phyloP scores from a whole-genome alignment of 2,888 invertebrate genomes.

The Amphipyra berbera region DNA sequence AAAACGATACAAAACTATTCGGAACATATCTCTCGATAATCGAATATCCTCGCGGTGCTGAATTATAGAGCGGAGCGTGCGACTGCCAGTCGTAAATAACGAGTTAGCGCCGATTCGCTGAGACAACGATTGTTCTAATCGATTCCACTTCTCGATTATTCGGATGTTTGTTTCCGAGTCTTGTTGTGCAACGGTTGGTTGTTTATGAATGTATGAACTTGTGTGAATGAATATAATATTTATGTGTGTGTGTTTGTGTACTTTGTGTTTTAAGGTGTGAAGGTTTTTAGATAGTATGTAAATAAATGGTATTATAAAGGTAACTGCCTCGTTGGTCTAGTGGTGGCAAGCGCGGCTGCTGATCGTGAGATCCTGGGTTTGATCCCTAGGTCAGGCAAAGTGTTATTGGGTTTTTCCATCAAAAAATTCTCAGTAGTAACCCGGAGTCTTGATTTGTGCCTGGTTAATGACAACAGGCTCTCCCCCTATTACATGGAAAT shows the following conservation, averaged over 20 bases:
- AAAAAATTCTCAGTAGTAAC: no score
- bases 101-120: conserved; percentile 51
- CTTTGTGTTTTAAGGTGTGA: neutral
- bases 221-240: neutral
- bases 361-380: no score
- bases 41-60: conserved; percentile 57
- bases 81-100: conserved; percentile 70
- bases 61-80: conserved; percentile 69
- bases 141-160: conserved; percentile 61
- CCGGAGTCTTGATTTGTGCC: no score
- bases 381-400: no score
- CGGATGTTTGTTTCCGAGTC: conserved; percentile 46
- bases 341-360: no score
- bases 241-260: conserved; percentile 5
- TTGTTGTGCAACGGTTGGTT: conserved; percentile 16
- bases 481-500: no score
- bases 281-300: no score
- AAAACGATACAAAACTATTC: conserved; percentile 53
- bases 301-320: no score
- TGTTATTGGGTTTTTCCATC: no score
- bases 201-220: conserved; percentile 41
- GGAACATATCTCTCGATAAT: conserved; percentile 53
- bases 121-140: conserved; percentile 64
- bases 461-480: no score
- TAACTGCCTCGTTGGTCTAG: no score